These are phyloP conservation scores for Drosophila busckii DNA, from an alignment of 1,140 invertebrate species.

Conservation along the genomic window DNA sequence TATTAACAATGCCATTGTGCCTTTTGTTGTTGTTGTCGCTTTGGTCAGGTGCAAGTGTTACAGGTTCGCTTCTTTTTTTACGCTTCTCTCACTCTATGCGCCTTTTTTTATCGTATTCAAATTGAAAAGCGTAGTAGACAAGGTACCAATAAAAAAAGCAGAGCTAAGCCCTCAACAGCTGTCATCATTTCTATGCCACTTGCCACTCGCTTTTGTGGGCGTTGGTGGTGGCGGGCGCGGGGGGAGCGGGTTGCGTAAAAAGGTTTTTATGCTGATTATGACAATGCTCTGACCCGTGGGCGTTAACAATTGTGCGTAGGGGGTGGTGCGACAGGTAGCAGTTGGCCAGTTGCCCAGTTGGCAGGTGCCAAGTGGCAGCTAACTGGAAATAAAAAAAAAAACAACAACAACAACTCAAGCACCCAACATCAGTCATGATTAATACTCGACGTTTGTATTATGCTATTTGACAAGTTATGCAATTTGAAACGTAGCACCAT, in stretches of 20 bases:
- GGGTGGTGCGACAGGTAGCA: background rate
- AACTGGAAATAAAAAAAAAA: too few species aligned
- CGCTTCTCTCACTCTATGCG: background rate
- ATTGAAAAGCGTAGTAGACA: slow-evolving; percentile 17
- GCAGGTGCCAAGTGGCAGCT: slow-evolving; percentile 4
- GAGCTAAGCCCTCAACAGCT: slow-evolving; percentile 48
- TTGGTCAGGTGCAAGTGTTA: slow-evolving; percentile 64
- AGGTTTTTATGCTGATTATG: slow-evolving; percentile 30
- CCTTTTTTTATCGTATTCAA: slow-evolving; percentile 16
- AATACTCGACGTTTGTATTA: too few species aligned
- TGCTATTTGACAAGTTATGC: too few species aligned
- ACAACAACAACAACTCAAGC: too few species aligned
- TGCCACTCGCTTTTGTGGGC: too few species aligned
- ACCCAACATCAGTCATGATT: too few species aligned
- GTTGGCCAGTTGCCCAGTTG: background rate
- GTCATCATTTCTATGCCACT: slow-evolving; percentile 55
- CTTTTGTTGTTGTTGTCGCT: too few species aligned
- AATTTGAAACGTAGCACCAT: too few species aligned
- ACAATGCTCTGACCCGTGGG: slow-evolving; percentile 17
- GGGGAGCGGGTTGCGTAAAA: background rate
- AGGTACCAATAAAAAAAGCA: background rate
- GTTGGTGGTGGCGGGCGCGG: background rate
- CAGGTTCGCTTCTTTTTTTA: slow-evolving; percentile 14
- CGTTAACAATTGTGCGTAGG: slow-evolving; percentile 37
- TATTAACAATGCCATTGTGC: slow-evolving; percentile 53